These are phyloP conservation scores for Calliopum simillimum DNA, from an alignment of 2,888 invertebrate species.

Conservation along the genomic window DNA sequence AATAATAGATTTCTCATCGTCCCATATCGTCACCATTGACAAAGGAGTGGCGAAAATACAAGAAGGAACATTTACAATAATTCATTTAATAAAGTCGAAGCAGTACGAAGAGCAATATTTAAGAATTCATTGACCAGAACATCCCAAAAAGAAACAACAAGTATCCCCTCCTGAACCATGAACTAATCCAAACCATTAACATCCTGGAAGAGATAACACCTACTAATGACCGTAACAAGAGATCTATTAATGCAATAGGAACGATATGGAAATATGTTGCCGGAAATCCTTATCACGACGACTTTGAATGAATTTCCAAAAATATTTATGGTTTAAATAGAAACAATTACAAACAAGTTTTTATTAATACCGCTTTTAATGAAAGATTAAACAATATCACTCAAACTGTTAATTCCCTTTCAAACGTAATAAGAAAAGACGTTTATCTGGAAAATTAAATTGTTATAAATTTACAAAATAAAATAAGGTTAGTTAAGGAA, in stretches of 20 bases:
- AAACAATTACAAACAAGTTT: slow-evolving; percentile 34
- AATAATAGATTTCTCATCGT: slow-evolving; percentile 19
- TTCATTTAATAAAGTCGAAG: too few species aligned
- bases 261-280: slow-evolving; percentile 33
- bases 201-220: too few species aligned
- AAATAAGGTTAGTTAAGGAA: slow-evolving; percentile 34
- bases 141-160: slow-evolving; percentile 24
- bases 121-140: slow-evolving; percentile 23
- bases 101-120: not conserved
- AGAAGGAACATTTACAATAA: slow-evolving; percentile 25
- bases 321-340: slow-evolving; percentile 29
- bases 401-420: not conserved
- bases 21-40: slow-evolving; percentile 19
- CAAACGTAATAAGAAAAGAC: slow-evolving; percentile 9
- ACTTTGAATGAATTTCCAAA: slow-evolving; percentile 23
- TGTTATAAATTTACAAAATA: slow-evolving; percentile 33
- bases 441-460: slow-evolving; percentile 32
- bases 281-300: slow-evolving; percentile 15
- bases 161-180: slow-evolving; percentile 28
- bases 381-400: slow-evolving; percentile 31
- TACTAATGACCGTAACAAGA: too few species aligned
- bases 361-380: slow-evolving; percentile 32
- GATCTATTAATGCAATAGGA: too few species aligned
- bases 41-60: slow-evolving; percentile 20
- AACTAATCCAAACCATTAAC: too few species aligned